Percentiles rank a stretch among this genome's conserved stretches.
Conservation (phyloP, 2,888 invertebrate genomes). For the Sialis fuliginosa region DNA sequence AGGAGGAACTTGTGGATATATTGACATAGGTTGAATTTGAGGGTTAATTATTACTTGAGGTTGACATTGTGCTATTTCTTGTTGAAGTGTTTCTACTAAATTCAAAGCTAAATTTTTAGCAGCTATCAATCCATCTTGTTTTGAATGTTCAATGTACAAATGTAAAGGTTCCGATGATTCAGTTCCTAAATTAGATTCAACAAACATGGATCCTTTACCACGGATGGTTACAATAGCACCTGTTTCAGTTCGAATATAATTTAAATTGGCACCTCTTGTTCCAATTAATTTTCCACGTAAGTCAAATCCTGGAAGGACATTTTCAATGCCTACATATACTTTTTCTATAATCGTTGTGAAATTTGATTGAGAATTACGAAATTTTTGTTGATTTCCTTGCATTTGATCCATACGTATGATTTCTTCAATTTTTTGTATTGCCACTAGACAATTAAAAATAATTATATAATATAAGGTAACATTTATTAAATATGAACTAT, state of each 20-base stretch:
- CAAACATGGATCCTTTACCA: slow-evolving; percentile 44
- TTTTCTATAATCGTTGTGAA: slow-evolving; percentile 32
- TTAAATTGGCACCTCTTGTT: slow-evolving; percentile 48
- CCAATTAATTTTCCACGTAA: slow-evolving; percentile 58
- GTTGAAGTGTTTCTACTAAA: slow-evolving; percentile 59
- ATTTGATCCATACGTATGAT: slow-evolving; percentile 26
- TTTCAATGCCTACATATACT: slow-evolving; percentile 58
- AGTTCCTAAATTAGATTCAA: slow-evolving; percentile 33
- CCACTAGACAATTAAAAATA: slow-evolving; percentile 22
- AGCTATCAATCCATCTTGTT: slow-evolving; percentile 45
- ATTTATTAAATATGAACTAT: neutral
- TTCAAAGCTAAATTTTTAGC: slow-evolving; percentile 59
- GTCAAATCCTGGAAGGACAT: slow-evolving; percentile 58
- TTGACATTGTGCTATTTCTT: slow-evolving; percentile 22
- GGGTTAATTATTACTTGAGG: slow-evolving; percentile 5
- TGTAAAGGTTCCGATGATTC: slow-evolving; percentile 57
- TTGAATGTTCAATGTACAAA: slow-evolving; percentile 56
- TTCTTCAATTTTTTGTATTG: slow-evolving; percentile 31
- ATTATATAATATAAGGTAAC: neutral
- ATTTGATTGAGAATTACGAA: slow-evolving; percentile 3
- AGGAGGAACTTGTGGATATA: neutral
- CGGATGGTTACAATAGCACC: slow-evolving; percentile 58
- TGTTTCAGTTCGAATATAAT: slow-evolving; percentile 62
- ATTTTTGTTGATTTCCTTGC: neutral
- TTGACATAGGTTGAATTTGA: slow-evolving; percentile 1